phyloP scores from a whole-genome alignment of 2,797 vertebrate genomes.

The Chloroceryle amazona region DNA sequence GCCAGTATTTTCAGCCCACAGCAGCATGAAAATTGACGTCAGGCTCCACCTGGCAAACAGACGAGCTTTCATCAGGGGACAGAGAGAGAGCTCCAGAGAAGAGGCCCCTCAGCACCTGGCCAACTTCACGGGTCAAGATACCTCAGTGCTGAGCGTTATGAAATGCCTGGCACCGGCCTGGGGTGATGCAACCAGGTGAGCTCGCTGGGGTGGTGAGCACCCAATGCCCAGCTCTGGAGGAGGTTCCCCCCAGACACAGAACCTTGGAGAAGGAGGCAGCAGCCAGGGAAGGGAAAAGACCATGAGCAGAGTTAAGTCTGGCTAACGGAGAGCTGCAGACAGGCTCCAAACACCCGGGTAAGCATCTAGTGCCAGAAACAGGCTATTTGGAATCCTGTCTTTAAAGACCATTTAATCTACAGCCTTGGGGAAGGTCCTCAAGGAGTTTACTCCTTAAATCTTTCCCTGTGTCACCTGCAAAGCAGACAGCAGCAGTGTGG shows the following conservation, averaged over 20 bases:
- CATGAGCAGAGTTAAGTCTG: fast-evolving
- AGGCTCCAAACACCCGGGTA: fast-evolving
- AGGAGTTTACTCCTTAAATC: background rate
- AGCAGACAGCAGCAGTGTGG: fast-evolving
- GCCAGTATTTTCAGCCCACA: background rate
- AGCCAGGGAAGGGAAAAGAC: background rate
- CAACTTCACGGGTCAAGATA: background rate
- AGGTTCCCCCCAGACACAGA: background rate
- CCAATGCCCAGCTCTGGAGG: background rate
- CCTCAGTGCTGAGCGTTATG: fast-evolving
- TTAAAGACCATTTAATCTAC: background rate
- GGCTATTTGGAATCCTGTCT: background rate
- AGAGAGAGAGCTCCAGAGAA: background rate
- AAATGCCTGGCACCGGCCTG: background rate
- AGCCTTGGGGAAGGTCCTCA: background rate
- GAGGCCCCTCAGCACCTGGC: background rate
- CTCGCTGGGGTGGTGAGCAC: fast-evolving
- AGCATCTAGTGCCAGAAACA: fast-evolving
- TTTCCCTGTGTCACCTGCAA: fast-evolving
- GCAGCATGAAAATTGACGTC: background rate
- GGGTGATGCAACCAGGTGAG: background rate
- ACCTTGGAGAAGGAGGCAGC: fast-evolving
- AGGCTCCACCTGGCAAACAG: background rate
- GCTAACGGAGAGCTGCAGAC: fast-evolving
- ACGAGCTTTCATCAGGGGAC: background rate